Evolutionary conservation across 2,113 vertebrate genomes (phyloP).

Genomic region (Sciurus niger): DNA sequence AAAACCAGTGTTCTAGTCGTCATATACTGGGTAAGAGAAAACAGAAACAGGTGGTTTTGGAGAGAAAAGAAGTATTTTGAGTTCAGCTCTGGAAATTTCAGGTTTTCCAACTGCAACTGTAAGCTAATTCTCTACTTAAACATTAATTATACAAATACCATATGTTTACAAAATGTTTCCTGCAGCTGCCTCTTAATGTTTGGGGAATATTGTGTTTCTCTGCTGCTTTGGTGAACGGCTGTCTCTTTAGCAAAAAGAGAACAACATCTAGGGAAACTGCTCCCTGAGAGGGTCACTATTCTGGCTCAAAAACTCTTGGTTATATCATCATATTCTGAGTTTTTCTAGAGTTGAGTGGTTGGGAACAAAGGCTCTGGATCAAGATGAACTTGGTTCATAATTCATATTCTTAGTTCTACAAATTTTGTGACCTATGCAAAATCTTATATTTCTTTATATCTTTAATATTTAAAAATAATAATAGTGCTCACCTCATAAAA

Average conservation of each 20-base stretch:
- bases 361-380: background rate
- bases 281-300: background rate
- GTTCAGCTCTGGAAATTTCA: conserved; percentile 57
- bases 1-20: background rate
- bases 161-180: conserved; percentile 82
- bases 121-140: conserved; percentile 78
- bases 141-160: conserved; percentile 83
- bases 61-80: background rate
- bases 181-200: conserved; percentile 76
- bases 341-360: background rate
- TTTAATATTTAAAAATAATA: background rate
- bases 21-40: background rate
- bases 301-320: background rate
- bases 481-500: background rate
- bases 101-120: conserved; percentile 75
- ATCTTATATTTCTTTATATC: background rate
- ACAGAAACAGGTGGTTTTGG: background rate
- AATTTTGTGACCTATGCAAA: background rate
- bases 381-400: background rate
- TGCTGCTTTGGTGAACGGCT: conserved; percentile 37
- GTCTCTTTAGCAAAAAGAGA: conserved; percentile 42
- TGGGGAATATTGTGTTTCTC: conserved; percentile 77
- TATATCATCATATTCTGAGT: background rate
- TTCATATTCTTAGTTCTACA: background rate
- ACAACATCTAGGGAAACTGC: background rate